These are phyloP conservation scores for Melanophora roralis DNA, from an alignment of 2,888 invertebrate genomes.

Conservation along the genomic window DNA sequence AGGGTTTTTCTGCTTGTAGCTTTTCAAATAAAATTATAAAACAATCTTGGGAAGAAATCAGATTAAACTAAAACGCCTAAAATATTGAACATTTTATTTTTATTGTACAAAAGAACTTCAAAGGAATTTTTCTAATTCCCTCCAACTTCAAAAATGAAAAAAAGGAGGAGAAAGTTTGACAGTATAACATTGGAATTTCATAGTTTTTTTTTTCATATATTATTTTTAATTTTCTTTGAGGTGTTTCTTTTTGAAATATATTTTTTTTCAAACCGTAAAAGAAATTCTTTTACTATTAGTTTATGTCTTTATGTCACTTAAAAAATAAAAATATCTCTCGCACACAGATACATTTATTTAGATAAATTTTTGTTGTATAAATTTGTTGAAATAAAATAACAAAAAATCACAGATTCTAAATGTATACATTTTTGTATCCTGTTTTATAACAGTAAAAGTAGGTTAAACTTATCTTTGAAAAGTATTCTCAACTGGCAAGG, in stretches of 20 bases:
- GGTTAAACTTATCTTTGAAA: no score
- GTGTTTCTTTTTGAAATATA: neutral
- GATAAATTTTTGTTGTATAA: neutral
- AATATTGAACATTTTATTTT: no score
- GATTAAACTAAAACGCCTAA: no score
- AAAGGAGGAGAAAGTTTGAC: neutral
- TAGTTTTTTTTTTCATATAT: neutral
- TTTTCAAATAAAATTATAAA: no score
- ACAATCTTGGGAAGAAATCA: no score
- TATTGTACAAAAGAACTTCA: no score
- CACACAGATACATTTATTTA: neutral
- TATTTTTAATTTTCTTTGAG: neutral
- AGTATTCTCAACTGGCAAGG: no score
- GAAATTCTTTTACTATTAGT: conserved; percentile 24
- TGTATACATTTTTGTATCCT: no score
- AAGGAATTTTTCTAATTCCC: no score
- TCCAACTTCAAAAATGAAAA: no score
- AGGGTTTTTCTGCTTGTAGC: no score
- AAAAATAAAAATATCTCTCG: neutral
- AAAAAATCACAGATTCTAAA: neutral
- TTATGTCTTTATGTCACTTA: conserved; percentile 14
- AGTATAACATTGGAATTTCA: conserved; percentile 17
- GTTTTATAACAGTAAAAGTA: no score
- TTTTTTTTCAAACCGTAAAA: neutral
- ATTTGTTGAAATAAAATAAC: neutral